phyloP scores from a whole-genome alignment of 2,797 vertebrate species.

The Apogon hyalosoma region DNA sequence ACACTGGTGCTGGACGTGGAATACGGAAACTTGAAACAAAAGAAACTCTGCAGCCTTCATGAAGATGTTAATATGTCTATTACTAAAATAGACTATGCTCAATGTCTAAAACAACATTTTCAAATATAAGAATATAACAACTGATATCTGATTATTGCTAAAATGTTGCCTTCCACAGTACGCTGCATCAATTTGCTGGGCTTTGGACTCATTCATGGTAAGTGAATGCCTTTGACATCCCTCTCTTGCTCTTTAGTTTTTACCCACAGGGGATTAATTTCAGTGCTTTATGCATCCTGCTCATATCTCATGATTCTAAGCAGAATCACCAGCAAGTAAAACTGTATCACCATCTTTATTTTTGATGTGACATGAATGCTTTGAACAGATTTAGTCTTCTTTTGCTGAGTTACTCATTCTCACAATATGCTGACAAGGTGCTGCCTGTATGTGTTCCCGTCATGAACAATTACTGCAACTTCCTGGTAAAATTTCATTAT shows the following conservation, averaged over 20 bases:
- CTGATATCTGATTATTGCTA: no score
- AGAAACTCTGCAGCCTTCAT: no score
- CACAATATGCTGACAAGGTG: conserved; percentile 37
- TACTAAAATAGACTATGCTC: no score
- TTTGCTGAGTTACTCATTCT: conserved; percentile 9
- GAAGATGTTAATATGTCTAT: no score
- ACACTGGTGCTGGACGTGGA: no score
- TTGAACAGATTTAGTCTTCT: conserved; percentile 25
- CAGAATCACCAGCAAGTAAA: conserved; percentile 4
- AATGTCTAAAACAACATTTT: no score
- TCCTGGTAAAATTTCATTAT: conserved; percentile 10
- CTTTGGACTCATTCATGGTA: background rate
- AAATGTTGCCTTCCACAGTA: no score
- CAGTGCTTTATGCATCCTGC: background rate
- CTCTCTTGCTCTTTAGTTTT: background rate
- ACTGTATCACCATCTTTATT: background rate
- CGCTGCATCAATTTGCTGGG: no score
- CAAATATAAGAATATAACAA: no score
- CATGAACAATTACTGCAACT: conserved; percentile 38
- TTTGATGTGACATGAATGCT: conserved; percentile 12
- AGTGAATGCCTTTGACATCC: background rate
- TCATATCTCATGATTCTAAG: background rate
- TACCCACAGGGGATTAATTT: background rate
- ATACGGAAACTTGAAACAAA: no score
- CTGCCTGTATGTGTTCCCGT: conserved; percentile 13